These are phyloP conservation scores for Enchytraeus crypticus DNA, from an alignment of 2,888 invertebrate genomes.

Conservation along the genomic window DNA sequence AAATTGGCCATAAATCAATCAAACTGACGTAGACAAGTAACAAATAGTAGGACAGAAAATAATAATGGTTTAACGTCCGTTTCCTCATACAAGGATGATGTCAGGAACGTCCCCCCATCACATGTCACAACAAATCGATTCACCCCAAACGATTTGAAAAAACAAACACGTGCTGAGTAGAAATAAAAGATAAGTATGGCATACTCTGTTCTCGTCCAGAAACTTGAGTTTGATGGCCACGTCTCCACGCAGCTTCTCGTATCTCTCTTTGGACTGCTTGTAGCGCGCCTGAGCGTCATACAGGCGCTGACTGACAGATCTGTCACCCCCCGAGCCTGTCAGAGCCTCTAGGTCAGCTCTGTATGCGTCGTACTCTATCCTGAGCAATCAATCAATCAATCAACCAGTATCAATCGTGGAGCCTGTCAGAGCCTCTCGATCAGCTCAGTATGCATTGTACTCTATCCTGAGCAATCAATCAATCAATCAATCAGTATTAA, in stretches of 20 bases:
- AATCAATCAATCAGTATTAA: conserved; percentile 26
- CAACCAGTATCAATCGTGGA: conserved; percentile 31
- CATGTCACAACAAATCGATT: no score
- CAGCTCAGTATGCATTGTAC: conserved; percentile 93
- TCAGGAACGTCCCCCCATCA: no score
- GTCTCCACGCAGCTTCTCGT: conserved; percentile 84
- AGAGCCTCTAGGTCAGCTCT: conserved; percentile 82
- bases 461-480: conserved; percentile 61
- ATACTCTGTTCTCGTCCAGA: conserved; percentile 90
- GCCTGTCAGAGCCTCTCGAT: conserved; percentile 72
- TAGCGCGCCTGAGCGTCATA: conserved; percentile 72
- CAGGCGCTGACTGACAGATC: conserved; percentile 49
- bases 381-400: conserved; percentile 14
- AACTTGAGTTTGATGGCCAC: conserved; percentile 90
- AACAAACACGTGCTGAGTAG: no score
- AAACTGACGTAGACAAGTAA: no score
- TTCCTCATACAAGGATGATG: no score
- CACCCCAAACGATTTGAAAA: no score
- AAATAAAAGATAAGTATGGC: conserved; percentile 25
- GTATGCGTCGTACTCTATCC: conserved; percentile 96
- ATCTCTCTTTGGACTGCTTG: conserved; percentile 76
- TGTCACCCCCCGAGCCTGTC: conserved; percentile 53
- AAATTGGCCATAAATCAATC: no score
- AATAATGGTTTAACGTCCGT: no score
- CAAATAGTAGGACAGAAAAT: no score